phyloP scores from a whole-genome alignment of 2,113 vertebrate species.

The Passer domesticus region DNA sequence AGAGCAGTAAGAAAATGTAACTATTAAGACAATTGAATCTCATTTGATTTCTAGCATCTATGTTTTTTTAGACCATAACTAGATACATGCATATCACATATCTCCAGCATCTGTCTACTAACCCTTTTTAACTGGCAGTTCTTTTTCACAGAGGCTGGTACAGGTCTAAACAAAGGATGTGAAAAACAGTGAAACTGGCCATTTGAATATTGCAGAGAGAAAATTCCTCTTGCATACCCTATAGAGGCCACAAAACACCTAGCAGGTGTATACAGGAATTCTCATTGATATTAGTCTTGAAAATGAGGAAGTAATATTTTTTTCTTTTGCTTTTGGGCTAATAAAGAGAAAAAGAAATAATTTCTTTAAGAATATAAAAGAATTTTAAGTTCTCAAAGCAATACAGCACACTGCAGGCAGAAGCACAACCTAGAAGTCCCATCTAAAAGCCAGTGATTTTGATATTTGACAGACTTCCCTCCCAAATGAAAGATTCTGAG shows the following conservation, averaged over 20 bases:
- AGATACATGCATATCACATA: neutral
- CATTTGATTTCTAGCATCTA: neutral
- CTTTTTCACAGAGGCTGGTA: neutral
- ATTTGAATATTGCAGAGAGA: neutral
- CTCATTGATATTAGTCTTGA: neutral
- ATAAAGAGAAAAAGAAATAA: neutral
- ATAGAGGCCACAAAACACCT: neutral
- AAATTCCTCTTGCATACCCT: neutral
- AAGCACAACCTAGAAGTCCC: neutral
- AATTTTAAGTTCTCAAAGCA: neutral
- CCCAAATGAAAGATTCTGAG: neutral
- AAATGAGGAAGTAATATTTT: neutral
- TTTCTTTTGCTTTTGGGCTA: neutral
- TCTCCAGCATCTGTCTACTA: neutral
- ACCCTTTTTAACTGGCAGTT: neutral
- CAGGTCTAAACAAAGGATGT: neutral
- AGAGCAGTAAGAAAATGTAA: neutral
- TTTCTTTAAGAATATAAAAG: neutral
- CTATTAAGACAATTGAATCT: neutral
- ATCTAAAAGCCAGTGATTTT: neutral
- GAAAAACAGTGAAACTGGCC: neutral
- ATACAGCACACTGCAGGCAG: neutral
- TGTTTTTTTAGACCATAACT: neutral
- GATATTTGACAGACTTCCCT: neutral
- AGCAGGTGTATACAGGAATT: neutral